Evolutionary conservation across 2,797 vertebrate species (phyloP), one percentile per base, ranked within the genome.

Genomic region (Acanthis flammea): DNA sequence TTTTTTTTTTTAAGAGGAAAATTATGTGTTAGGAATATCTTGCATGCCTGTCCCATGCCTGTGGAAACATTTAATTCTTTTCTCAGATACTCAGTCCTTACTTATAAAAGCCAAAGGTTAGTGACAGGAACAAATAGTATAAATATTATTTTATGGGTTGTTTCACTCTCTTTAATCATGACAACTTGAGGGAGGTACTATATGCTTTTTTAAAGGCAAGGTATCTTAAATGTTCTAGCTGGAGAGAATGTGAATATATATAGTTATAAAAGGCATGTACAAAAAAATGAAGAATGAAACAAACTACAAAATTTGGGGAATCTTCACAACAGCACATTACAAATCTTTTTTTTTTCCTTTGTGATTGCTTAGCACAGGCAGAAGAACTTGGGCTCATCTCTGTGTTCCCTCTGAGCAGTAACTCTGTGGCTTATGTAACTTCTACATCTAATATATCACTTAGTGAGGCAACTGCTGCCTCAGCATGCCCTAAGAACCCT

Each of bases 61-160:
- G 33, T 63, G 21, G 42, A 53, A 74, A 91, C 7, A 70, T 76
- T 62, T 63, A n/a, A 42, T 62, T 92, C 5, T 85, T 57, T 76
- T 87, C 76, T 86, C 63, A 91, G 50, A 66, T 41, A 58, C 11
- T 86, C 35, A 63, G 33, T 53, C 17, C 14, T 78, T 37, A 44
- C 30, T 58, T 70, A 7, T 7, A 73, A 92, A 96, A 81, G 27
- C 14, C 62, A 86, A 84, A 73, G 13, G 23, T 85, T 62, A 93
- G 27, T 62, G 30, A 58, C 47, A 90, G 37, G 78, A 88, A 78
- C 44, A 87, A 91, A 81, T 58, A 74, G 72, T 31, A 73, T 30
- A 85, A 91, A 88, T 53, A 75, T n/a, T 74, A 60, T 85, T 74
- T 83, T 65, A 76, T 44, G 21, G 6, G 9, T 82, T 70, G 1